These are phyloP conservation scores for Loxodonta africana DNA, from an alignment of 2,113 vertebrate genomes.

Conservation along the genomic window DNA sequence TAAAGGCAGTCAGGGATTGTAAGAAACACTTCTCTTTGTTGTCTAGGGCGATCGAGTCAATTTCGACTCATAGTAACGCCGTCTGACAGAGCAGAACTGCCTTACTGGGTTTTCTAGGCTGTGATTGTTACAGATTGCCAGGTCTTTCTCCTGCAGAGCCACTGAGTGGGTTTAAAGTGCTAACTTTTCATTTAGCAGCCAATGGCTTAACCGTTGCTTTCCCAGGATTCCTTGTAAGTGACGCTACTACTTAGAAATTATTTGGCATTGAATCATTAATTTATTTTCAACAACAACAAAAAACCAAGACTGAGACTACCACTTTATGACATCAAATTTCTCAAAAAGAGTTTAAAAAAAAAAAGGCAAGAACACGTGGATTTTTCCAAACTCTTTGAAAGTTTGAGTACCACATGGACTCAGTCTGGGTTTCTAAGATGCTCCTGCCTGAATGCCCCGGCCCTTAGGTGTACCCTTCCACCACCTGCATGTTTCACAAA, in stretches of 20 bases:
- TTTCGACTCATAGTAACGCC: not conserved
- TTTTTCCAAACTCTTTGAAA: not conserved
- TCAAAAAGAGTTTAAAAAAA: not conserved
- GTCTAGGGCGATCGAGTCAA: not conserved
- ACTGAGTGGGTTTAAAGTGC: not conserved
- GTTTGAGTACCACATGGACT: not conserved
- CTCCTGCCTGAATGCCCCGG: not conserved
- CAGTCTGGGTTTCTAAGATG: not conserved
- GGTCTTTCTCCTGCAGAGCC: not conserved
- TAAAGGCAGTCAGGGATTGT: not conserved
- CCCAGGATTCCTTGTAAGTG: too few species aligned
- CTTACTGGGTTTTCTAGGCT: not conserved
- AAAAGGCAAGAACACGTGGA: not conserved
- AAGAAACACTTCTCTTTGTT: not conserved
- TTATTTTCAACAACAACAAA: conserved; percentile 17
- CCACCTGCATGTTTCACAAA: not conserved
- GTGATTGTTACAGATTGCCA: not conserved
- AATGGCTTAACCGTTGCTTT: not conserved
- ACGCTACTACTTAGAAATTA: not conserved
- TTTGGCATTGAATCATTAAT: not conserved
- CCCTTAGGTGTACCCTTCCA: not conserved
- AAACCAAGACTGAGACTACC: not conserved
- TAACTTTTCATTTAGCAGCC: not conserved
- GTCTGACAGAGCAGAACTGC: not conserved
- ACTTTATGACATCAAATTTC: not conserved